Evolutionary conservation across 2,888 invertebrate genomes (phyloP), one percentile per base, ranked within the genome.

Genomic region (Strigamia crassipes): DNA sequence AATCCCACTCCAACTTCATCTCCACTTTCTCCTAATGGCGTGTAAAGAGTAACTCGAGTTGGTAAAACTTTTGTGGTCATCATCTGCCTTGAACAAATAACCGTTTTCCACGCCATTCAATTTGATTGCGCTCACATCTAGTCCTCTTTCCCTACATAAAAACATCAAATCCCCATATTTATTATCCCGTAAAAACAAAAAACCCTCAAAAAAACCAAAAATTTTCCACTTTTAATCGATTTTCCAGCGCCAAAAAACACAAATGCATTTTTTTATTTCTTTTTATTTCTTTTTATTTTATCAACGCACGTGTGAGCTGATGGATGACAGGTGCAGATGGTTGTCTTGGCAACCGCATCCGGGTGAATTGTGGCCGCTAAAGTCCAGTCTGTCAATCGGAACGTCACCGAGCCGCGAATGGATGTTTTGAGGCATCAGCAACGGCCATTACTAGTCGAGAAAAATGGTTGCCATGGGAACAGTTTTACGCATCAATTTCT

Each of bases 271-370:
- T 66, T 66, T 66, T 23, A 1, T 9, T 23, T 66, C 23, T 1
- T 15, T 73, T 31, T 31, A 12, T 13, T 12, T 27, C 0, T 73
- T 73, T 73, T 21, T 21, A 23, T 73, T 73, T 31, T 27, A 23
- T 31, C 27, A 66, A 6, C 66, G 27, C 66, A 66, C 31, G 66
- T 66, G 66, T 10, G 66, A 66, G 27, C 10, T 73, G 31, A 73
- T 73, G 73, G 73, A 73, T 73, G 73, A 73, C 73, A 73, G 73
- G 73, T 73, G 73, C 73, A 73, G 73, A 73, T 73, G 73, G 73
- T 73, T 73, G 73, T 73, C 73, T 73, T 73, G 73, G 73, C 73
- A 73, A 73, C 73, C 73, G 73, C 73, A 73, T 73, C 73, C 73
- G 73, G 73, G 31, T 73, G 73, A 73, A 27, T 73, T 73, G 73